Conservation (phyloP, 2,888 invertebrate genomes). For the Andrena trimmerana region DNA sequence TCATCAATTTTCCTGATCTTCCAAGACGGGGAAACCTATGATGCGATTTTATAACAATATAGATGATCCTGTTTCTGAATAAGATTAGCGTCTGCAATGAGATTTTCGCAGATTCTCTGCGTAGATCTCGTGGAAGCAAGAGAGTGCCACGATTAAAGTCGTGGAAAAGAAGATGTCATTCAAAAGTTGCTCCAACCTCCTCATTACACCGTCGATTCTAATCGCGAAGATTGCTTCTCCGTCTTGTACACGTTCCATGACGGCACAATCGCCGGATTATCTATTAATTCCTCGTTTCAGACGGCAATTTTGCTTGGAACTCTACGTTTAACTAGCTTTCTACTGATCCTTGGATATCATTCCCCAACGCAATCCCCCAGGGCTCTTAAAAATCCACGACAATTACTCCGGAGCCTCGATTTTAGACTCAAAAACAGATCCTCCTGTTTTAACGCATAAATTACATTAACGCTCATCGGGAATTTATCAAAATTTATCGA, state of each 20-base stretch:
- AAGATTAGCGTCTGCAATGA: too few relatives aligned
- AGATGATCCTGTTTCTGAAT: too few relatives aligned
- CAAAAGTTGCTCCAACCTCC: slow-evolving; percentile 33
- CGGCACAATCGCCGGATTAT: slow-evolving; percentile 17
- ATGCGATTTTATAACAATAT: too few relatives aligned
- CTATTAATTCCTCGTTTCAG: slow-evolving; percentile 45
- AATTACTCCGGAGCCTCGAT: neutral
- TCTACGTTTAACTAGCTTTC: slow-evolving; percentile 40
- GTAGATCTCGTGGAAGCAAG: neutral
- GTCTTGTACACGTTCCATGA: slow-evolving; percentile 29
- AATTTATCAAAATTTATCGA: neutral
- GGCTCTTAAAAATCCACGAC: neutral
- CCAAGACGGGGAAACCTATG: neutral
- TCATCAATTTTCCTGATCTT: neutral
- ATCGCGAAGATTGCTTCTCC: slow-evolving; percentile 46
- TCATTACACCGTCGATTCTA: slow-evolving; percentile 39
- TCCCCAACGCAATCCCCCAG: neutral
- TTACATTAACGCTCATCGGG: too few relatives aligned
- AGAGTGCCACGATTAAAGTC: neutral
- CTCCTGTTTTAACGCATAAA: neutral
- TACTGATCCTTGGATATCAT: slow-evolving; percentile 24
- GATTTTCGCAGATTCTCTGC: too few relatives aligned
- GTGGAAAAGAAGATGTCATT: slow-evolving; percentile 22
- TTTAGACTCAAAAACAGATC: neutral
- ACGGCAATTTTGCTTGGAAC: slow-evolving; percentile 39